Base-by-base conservation (phyloP, 2,113 vertebrate genomes). In the Tragelaphus buxtoni region DNA sequence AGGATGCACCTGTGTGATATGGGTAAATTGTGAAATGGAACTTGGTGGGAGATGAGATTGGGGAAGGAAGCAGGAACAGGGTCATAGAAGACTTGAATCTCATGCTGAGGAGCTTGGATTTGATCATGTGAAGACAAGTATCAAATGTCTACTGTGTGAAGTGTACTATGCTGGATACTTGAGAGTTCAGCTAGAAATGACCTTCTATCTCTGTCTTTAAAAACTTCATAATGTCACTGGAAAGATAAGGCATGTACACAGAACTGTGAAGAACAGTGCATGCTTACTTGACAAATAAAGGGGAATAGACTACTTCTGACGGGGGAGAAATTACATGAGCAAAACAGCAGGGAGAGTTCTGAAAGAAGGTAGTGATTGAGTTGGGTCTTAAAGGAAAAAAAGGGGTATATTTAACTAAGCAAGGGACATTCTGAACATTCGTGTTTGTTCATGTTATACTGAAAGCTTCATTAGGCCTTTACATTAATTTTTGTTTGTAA, bases 231-330 rank as follows among this genome's bases (percentile, higher is more conserved):
- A 56, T 77, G 18, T 90, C 55, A 88, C 63, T 92, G n/a, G 26
- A 55, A 96, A 96, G 76, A 81, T 32, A 60, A 7, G 7, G 10
- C 9, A 24, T 76, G 58, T 56, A 55, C 12, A 42, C 56, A 83
- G 90, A 86, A 96, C 65, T 45, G 5, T 53, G 20, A 24, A 93
- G 39, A 79, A 30, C 14, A 65, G 8, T 72, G 9, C 51, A 81
- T 90, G 18, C 26, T 97, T 97, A 61, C 35, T 61, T 69, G 72
- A 51, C 55, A 95, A 74, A 79, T 93, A 74, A 95, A 95, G 14
- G 16, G 12, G 3, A 86, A 85, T 61, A 76, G 80, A 86, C 5
- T 58, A 56, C 53, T 93, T 93, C 35, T 86, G 10, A 84, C 1
- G 12, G 39, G 35, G 56, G 82, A 76, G 14, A 89, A 80, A 89